Conservation (phyloP, 1,140 invertebrate species). For the Ruditapes philippinarum region DNA sequence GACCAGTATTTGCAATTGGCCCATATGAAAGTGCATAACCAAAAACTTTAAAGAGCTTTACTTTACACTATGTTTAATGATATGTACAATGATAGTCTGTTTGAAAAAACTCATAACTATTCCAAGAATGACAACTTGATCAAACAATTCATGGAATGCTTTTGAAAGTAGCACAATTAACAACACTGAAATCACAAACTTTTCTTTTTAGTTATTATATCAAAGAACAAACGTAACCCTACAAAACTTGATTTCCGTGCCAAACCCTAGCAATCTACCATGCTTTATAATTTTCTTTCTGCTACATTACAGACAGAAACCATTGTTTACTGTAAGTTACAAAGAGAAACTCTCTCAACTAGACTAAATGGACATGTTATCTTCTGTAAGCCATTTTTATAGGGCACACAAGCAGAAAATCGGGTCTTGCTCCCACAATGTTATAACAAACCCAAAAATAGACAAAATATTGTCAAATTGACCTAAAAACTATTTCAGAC, state of each 20-base stretch:
- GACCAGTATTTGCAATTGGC: too few species aligned
- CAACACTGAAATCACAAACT: background rate
- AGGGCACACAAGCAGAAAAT: conserved; percentile 1
- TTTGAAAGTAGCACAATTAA: background rate
- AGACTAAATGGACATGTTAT: conserved; percentile 10
- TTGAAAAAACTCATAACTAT: too few species aligned
- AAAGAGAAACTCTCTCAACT: background rate
- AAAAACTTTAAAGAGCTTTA: too few species aligned
- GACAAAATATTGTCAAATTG: background rate
- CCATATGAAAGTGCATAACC: too few species aligned
- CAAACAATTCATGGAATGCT: background rate
- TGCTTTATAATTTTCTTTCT: background rate
- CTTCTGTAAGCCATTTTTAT: background rate
- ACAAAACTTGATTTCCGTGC: background rate
- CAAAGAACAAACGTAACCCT: background rate
- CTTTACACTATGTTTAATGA: too few species aligned
- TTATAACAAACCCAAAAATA: background rate
- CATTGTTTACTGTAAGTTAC: background rate
- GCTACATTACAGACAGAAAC: background rate
- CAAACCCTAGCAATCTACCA: background rate
- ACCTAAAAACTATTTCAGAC: background rate
- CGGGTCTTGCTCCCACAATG: background rate
- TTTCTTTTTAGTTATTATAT: background rate
- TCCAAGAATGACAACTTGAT: too few species aligned
- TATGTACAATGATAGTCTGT: too few species aligned